Base-by-base conservation (phyloP, 2,888 invertebrate genomes). In the Brachynemurus nebulosus region DNA sequence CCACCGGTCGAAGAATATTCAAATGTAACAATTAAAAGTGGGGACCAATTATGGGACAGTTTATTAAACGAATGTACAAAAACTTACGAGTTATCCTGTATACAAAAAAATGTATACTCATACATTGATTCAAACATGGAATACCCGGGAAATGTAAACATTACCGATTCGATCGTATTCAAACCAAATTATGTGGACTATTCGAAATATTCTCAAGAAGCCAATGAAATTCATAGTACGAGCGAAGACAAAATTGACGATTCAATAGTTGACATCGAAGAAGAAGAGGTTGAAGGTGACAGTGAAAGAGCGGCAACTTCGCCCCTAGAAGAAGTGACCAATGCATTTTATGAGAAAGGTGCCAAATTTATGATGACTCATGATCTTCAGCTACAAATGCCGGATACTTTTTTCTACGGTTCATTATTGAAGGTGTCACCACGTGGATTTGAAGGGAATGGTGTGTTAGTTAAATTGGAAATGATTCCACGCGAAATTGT, bases 291-390 rank as follows among this genome's bases (percentile, higher is more conserved):
- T 30, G n/a, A 12, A 8, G 4, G n/a, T 4, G 30, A 30, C n/a
- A 14, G 14, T 30, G n/a, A 52, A 36, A 55, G 62, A 30, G 61
- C 65, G 47, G 59, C 64, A 38, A 49, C 50, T 42, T 54, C 76
- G 16, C 80, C 80, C n/a, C 61, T 86, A 44, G 80, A 83, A 65
- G 83, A 84, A 64, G 74, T 86, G 12, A 79, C 84, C 1, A 74
- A 76, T 50, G 74, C 80, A 0, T 60, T 88, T 1, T 78, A 80
- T 54, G 76, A 74, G 36, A 81, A 80, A 58, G 75, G 79, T 7
- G 63, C 79, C 0, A 77, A 78, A 54, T 88, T 86, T 56, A 64
- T 86, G 18, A 78, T 81, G 61, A 84, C 82, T 0, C 84, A 86
- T 52, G 81, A 88, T 56, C 67, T 86, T 59, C 78, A 80, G 53